Base-by-base conservation (phyloP, 2,113 vertebrate genomes). In the Poeciliopsis occidentalis region DNA sequence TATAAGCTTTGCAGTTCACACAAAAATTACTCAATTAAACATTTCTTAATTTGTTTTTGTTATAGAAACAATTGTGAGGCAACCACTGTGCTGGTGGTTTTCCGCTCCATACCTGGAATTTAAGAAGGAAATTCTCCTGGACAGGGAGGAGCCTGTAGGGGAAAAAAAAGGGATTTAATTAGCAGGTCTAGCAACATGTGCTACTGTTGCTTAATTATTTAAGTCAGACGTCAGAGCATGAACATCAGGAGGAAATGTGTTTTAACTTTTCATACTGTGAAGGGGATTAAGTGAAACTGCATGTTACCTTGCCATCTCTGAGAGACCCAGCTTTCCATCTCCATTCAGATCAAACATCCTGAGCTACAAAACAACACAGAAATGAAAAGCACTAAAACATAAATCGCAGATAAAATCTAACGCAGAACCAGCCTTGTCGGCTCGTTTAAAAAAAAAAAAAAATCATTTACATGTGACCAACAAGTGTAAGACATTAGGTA, bases 81-180 rank as follows among this genome's bases (percentile, higher is more conserved):
- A 57, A 57, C 44, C 15, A 10, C 22, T n/a, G 51, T 57, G 51
- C 22, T 57, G 22, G 17, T n/a, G 51, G 22, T 57, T 57, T 57
- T 57, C 2, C 10, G n/a, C 8, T n/a, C 8, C 84, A 84, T 94
- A 99, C 97, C 97, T 99, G 96, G 88, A 99, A 99, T 84, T 97
- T 99, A 62, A 99, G 96, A 67, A 99, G 93, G 92, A 99, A 99
- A 85, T 99, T 99, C 93, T 99, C 98, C 90, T 99, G 96, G 76
- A 98, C 97, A 6, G 97, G 98, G 69, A 99, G 89, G 89, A 99
- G 95, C 90, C 98, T 99, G 71, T 27, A n/a, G 62, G 39, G 66
- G 88, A 29, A 29, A 10, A 79, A 8, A 34, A 64, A 64, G 69
- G 64, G 27, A 84, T 70, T 87, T 79, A 69, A 79, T 82, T 75